Evolutionary conservation across 2,797 vertebrate species (phyloP).

Genomic region (Eleutherodactylus coqui): DNA sequence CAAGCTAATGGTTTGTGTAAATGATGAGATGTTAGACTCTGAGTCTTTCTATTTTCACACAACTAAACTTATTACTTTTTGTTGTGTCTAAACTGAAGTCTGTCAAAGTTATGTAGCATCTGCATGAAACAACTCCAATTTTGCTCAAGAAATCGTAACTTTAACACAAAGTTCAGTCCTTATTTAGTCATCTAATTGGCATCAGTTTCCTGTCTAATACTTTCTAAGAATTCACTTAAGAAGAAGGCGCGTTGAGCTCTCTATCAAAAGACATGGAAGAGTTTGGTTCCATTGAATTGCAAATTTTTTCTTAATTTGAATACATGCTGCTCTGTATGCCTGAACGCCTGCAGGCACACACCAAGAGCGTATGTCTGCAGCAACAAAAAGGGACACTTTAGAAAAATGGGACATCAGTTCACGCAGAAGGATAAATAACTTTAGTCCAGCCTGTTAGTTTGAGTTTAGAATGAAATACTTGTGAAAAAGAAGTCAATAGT

Average conservation of each 20-base stretch:
- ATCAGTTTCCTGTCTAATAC: slow-evolving; percentile 60
- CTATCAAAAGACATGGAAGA: slow-evolving; percentile 58
- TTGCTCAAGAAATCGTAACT: slow-evolving; percentile 20
- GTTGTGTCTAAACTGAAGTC: background rate
- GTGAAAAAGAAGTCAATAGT: slow-evolving; percentile 40
- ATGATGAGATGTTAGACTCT: background rate
- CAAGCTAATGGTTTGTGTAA: background rate
- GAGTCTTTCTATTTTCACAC: background rate
- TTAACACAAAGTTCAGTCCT: slow-evolving; percentile 29
- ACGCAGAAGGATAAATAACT: slow-evolving; percentile 59
- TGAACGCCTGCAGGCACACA: slow-evolving; percentile 61
- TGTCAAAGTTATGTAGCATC: background rate
- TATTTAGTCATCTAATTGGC: slow-evolving; percentile 61
- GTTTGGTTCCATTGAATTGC: slow-evolving; percentile 57
- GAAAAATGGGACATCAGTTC: slow-evolving; percentile 57
- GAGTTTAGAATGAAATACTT: slow-evolving; percentile 49
- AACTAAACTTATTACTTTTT: background rate
- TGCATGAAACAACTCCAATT: background rate
- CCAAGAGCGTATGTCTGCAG: slow-evolving; percentile 58
- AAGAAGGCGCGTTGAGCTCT: slow-evolving; percentile 52
- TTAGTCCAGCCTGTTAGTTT: slow-evolving; percentile 49
- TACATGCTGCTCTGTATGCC: slow-evolving; percentile 50
- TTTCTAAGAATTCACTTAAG: slow-evolving; percentile 58
- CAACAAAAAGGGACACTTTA: slow-evolving; percentile 58
- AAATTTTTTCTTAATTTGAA: slow-evolving; percentile 61